Evolutionary conservation across 2,888 invertebrate genomes (phyloP).

Genomic region (Caenorhabditis afra): DNA sequence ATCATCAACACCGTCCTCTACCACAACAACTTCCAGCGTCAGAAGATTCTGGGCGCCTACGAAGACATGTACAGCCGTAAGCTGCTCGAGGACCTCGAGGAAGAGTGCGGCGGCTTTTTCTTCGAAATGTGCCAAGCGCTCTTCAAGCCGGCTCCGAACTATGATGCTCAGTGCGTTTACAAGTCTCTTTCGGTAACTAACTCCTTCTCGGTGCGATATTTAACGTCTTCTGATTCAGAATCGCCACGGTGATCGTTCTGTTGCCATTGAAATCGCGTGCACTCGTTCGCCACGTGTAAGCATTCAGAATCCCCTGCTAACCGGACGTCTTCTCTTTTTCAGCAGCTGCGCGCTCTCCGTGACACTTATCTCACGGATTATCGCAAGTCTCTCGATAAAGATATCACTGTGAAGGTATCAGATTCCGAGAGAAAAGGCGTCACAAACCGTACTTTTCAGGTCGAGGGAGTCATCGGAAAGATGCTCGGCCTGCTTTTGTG

Average conservation of each 20-base stretch:
- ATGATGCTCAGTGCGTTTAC: conserved; percentile 81
- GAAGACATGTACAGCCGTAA: conserved; percentile 80
- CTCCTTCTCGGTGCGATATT: neutral
- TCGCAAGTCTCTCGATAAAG: conserved; percentile 76
- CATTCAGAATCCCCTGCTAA: no score
- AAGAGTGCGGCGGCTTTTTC: conserved; percentile 82
- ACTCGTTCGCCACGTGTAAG: conserved; percentile 78
- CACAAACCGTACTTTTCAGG: conserved; percentile 37
- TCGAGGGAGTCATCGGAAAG: conserved; percentile 79
- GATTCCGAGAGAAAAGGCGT: no score
- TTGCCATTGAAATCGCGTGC: conserved; percentile 80
- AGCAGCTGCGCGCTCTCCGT: conserved; percentile 79
- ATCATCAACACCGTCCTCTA: conserved; percentile 75
- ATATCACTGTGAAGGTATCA: conserved; percentile 72
- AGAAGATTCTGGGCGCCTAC: conserved; percentile 78
- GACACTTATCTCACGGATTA: conserved; percentile 77
- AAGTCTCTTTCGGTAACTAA: conserved; percentile 78
- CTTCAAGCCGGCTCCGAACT: conserved; percentile 80
- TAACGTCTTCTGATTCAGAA: conserved; percentile 63
- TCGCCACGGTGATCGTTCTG: conserved; percentile 74
- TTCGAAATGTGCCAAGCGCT: conserved; percentile 81
- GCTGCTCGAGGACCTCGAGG: conserved; percentile 81
- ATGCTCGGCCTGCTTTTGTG: conserved; percentile 73
- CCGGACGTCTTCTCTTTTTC: no score
- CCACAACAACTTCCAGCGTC: conserved; percentile 79